Evolutionary conservation across 2,797 vertebrate species (phyloP), one percentile per base, ranked within the genome.

Genomic region (Melanotaenia parkinsoni): DNA sequence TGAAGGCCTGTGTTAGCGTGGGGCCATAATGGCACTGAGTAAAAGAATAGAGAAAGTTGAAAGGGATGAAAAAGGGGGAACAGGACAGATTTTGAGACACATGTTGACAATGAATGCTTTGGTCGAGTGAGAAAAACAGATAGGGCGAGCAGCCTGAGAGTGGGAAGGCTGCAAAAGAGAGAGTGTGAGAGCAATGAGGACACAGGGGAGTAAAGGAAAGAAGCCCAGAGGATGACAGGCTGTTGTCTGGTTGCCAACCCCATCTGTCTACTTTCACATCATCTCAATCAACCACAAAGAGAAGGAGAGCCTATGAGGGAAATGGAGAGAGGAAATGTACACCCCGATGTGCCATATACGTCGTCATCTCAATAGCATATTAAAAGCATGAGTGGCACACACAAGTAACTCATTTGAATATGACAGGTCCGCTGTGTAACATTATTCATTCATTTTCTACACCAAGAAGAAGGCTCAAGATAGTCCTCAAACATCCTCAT

Each of bases 241-340:
- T 93, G 91, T 93, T 94, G 94, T 93, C 88, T 88, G 78, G 83
- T 87, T 94, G 93, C 92, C 94, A 93, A 74, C 79, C 91, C 93
- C 94, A 94, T 94, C 93, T 94, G 94, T 93, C 92, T 88, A 83
- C 81, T 90, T 93, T 93, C 93, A 89, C 94, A 93, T 94, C 90
- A 93, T 84, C 82, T 86, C 79, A 79, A 79, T 89, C 88, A 79
- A 76, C 63, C 73, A 79, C 73, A 81, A 61, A 65, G 72, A 67
- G 56, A 12, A 4, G 64, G 65, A 59, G 63, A 64, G 59, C 47
- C 38, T 51, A 59, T 22, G 30, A 72, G 61, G 24, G 76, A 75
- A 66, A 79, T 28, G 47, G 58, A 75, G 72, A 51, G 68, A 73
- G 76, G 58, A 73, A 80, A 67, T 58, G 26, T 63, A 81, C 43